Base-by-base conservation (phyloP, 1,140 invertebrate species). In the Drosophila rufa region DNA sequence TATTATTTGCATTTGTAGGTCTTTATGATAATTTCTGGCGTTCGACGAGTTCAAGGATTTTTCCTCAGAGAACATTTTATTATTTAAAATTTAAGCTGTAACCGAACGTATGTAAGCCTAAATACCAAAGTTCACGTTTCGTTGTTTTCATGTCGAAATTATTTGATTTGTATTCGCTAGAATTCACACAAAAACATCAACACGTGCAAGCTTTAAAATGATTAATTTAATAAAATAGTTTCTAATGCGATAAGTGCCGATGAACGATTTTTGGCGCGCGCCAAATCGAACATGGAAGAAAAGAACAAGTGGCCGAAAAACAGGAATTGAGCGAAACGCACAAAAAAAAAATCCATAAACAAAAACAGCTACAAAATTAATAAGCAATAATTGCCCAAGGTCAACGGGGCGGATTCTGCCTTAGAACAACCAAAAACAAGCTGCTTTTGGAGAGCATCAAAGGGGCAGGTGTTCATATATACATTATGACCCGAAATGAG, bases 371-470 rank as follows among this genome's bases (percentile, higher is more conserved):
- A 33, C 45, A 75, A 55, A 70, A 90, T 81, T 81, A 90, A 89
- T 90, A 79, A 84, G 74, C 85, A 81, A 90, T 90, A 90, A 84
- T 84, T 84, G 66, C 50, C 61, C 85, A 89, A 89, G 84, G 84
- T 84, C 84, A 79, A 73, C 61, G 47, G 74, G 73, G 73, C 53
- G 55, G 80, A 68, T 80, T 87, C 60, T 57, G 53, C 67, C 67
- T 79, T 79, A 81, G 82, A 86, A 75, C 62, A 76, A 36, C 42
- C 65, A 77, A 86, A 43, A 82, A 67, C 78, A 58, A 77, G 74
- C 33, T 75, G 46, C 15, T 43, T 48, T n/a, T 17, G 27, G n/a
- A 12, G 36, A 17, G 22, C 36, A 36, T 57, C 25, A 27, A 17
- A 50, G 19, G n/a, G 43, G 50, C 25, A 30, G 45, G 50, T 53